Evolutionary conservation across 2,113 vertebrate genomes (phyloP).

Genomic region (Stegastes partitus): DNA sequence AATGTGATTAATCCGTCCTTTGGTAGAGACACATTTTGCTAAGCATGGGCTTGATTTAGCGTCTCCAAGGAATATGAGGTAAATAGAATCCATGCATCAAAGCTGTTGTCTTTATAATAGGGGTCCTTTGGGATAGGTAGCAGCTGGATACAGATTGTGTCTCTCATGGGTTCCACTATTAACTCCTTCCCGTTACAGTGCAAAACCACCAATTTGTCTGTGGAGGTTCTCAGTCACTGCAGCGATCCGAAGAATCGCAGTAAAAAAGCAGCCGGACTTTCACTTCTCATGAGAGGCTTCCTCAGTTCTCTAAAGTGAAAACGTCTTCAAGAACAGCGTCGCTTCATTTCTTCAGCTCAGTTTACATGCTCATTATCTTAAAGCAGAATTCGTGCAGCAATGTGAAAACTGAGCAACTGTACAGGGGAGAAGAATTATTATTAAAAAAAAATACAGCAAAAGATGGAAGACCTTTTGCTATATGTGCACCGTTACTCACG

Average conservation of each 20-base stretch:
- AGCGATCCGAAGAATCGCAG: too few species aligned
- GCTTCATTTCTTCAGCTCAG: background rate
- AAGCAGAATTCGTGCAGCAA: background rate
- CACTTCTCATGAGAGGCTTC: too few species aligned
- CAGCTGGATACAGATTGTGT: constrained; percentile 4
- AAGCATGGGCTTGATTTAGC: background rate
- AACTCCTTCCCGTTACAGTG: constrained; percentile 18
- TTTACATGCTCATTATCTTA: background rate
- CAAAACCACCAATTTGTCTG: background rate
- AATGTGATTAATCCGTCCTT: background rate
- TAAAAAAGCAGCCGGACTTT: too few species aligned
- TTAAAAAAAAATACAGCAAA: too few species aligned
- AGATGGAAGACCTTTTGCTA: too few species aligned
- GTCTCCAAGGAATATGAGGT: constrained; percentile 1
- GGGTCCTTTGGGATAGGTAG: constrained; percentile 1
- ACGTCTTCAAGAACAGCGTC: too few species aligned
- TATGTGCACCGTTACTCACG: background rate
- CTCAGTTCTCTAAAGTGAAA: too few species aligned
- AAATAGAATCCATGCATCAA: constrained; percentile 15
- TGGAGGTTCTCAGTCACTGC: too few species aligned
- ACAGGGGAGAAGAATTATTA: too few species aligned
- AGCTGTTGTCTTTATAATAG: constrained; percentile 21
- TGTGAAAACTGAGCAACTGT: too few species aligned
- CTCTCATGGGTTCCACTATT: constrained; percentile 19
- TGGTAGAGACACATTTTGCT: background rate